Evolutionary conservation across 2,888 invertebrate species (phyloP).

Genomic region (Melangyna quadrimaculata): DNA sequence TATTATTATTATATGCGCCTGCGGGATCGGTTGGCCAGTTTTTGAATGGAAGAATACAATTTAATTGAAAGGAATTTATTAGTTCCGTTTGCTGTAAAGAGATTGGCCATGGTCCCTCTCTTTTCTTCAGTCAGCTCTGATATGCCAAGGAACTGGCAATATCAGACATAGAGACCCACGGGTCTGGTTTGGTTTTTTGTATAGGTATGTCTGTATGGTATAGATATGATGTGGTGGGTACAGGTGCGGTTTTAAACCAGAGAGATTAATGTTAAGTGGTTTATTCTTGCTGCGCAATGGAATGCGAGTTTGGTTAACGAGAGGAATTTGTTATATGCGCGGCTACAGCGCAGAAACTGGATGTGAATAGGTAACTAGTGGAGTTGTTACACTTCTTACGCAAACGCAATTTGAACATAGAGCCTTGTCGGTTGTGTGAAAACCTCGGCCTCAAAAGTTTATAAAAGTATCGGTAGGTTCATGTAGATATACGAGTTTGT

Average conservation of each 20-base stretch:
- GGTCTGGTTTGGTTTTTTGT: neutral
- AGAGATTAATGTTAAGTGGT: slow-evolving; percentile 60
- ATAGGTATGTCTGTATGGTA: neutral
- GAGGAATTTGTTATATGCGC: slow-evolving; percentile 28
- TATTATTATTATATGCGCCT: slow-evolving; percentile 55
- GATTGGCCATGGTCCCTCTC: neutral
- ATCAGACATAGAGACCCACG: neutral
- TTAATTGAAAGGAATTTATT: slow-evolving; percentile 70
- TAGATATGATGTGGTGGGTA: slow-evolving; percentile 59
- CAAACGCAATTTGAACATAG: slow-evolving; percentile 16
- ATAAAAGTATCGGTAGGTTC: neutral
- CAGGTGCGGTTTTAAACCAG: slow-evolving; percentile 55
- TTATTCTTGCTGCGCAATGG: slow-evolving; percentile 45
- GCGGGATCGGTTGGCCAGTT: slow-evolving; percentile 30
- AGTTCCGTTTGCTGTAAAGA: slow-evolving; percentile 50
- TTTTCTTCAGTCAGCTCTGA: neutral
- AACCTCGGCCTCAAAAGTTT: neutral
- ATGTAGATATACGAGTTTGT: too few relatives aligned
- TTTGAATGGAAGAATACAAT: slow-evolving; percentile 52
- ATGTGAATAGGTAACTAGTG: neutral
- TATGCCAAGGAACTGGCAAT: slow-evolving; percentile 7
- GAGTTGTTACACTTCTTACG: slow-evolving; percentile 22
- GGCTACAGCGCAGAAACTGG: neutral
- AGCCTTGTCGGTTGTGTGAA: neutral
- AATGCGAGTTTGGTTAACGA: slow-evolving; percentile 26